Base-by-base conservation (phyloP, 1,140 invertebrate species). In the Bombus polaris region DNA sequence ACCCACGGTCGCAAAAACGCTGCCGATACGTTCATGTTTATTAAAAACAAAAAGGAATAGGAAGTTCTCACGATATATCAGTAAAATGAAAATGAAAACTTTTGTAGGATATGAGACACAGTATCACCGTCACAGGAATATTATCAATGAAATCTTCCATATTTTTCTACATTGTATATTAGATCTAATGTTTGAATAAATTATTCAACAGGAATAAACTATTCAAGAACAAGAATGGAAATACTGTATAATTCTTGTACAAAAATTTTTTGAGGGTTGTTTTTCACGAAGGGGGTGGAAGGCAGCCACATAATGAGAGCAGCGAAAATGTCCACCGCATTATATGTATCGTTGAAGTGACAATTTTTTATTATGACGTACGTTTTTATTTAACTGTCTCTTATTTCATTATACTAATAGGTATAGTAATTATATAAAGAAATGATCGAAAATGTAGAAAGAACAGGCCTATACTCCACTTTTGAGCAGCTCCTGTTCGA, bases 101-200 rank as follows among this genome's bases (percentile, higher is more conserved):
- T 88, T 86, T 1, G 83, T 80, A 39, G 44, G 35, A 35, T 35
- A 1, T 35, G 35, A 66, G 35, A 0, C 79, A 47, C 0, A 76
- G 68, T 4, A 85, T n/a, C 2, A 32, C n/a, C 1, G 65, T 66
- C 6, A 66, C n/a, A 0, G 65, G 85, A 0, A 89, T 82, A 25
- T 87, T 89, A 18, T 89, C 82, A 1, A 73, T 82, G 6, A 66
- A 66, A 32, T 66, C 15, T n/a, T 66, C n/a, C 15, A n/a, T 66
- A 6, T 18, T 32, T 42, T 66, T 66, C n/a, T 32, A 66, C n/a
- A 2, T 66, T 66, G 15, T 66, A 66, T 18, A 66, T 32, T 13
- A 66, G 6, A 2, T 66, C 5, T 28, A 66, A 66, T 66, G 18
- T 66, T 66, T 66, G 62, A 5, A 44, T 44, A 42, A 42, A 42